Conservation (phyloP, 2,113 vertebrate species). For the Pangasianodon hypophthalmus region DNA sequence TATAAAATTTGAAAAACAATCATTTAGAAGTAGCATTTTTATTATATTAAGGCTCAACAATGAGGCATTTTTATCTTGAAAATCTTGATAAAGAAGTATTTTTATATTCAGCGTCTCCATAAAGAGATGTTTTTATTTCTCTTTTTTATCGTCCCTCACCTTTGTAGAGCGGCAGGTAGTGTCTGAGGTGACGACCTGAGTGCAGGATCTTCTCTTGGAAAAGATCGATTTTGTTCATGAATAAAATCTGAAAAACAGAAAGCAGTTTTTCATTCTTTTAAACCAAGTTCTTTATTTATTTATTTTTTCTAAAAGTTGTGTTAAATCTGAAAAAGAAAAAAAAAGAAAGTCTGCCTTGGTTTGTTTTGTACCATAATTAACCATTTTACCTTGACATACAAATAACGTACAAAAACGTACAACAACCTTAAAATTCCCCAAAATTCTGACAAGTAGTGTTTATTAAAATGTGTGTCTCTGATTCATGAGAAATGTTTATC, state of each 20-base stretch:
- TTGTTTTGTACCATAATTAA: not conserved
- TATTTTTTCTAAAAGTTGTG: not conserved
- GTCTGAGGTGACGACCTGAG: constrained; percentile 72
- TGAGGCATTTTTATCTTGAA: not conserved
- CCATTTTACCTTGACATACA: not conserved
- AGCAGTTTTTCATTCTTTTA: not conserved
- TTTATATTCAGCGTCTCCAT: not conserved
- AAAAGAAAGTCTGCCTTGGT: not conserved
- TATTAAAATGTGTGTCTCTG: not conserved
- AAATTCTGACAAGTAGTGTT: not conserved
- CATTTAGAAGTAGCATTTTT: not conserved
- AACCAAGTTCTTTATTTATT: not conserved
- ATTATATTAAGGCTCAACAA: not conserved
- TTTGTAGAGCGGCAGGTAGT: constrained; percentile 74
- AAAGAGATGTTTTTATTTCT: not conserved
- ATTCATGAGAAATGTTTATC: not conserved
- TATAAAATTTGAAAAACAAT: not conserved
- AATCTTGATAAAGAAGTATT: not conserved
- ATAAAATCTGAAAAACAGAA: constrained; percentile 73
- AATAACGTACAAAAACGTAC: not conserved
- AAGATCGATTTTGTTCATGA: constrained; percentile 81
- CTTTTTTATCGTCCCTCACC: constrained; percentile 58
- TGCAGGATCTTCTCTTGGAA: constrained; percentile 80
- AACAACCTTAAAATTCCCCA: not conserved
- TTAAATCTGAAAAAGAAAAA: not conserved